A percentile compares a stretch with the other conserved stretches of the same genome.
Conservation (phyloP, 2,888 invertebrate species). For the Monochamus alternatus region DNA sequence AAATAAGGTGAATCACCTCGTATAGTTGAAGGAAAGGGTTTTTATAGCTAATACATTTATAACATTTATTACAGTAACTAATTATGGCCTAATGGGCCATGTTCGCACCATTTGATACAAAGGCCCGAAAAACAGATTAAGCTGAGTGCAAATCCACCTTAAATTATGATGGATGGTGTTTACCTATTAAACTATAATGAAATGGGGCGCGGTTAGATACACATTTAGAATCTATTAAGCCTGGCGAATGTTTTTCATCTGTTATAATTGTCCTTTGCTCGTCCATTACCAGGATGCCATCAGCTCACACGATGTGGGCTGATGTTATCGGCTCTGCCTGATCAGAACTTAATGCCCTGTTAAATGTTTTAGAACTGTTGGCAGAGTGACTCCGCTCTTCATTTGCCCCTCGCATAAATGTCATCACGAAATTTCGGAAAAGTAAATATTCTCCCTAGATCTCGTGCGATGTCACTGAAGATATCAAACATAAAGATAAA, state of each 20-base stretch:
- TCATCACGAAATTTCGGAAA: too few species aligned
- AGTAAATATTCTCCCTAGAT: too few species aligned
- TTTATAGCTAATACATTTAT: not conserved
- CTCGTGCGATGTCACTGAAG: too few species aligned
- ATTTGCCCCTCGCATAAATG: too few species aligned
- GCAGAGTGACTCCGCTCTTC: too few species aligned
- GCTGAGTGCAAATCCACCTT: conserved; percentile 18
- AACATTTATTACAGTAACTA: too few species aligned
- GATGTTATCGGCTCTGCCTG: not conserved
- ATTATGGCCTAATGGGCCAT: not conserved
- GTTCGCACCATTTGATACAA: conserved; percentile 1
- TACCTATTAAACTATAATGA: conserved; percentile 26
- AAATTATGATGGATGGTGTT: conserved; percentile 29
- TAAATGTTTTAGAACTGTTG: too few species aligned
- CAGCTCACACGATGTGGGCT: not conserved
- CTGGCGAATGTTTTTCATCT: not conserved
- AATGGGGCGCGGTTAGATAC: conserved; percentile 15
- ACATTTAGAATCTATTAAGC: conserved; percentile 11
- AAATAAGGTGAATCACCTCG: too few species aligned
- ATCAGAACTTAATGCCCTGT: conserved; percentile 7
- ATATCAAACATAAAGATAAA: too few species aligned
- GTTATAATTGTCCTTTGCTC: not conserved
- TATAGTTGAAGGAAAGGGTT: too few species aligned
- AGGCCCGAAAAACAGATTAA: conserved; percentile 17
- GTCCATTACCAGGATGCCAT: not conserved